Evolutionary conservation across 2,888 invertebrate genomes (phyloP).

Genomic region (Embidobia sp.): DNA sequence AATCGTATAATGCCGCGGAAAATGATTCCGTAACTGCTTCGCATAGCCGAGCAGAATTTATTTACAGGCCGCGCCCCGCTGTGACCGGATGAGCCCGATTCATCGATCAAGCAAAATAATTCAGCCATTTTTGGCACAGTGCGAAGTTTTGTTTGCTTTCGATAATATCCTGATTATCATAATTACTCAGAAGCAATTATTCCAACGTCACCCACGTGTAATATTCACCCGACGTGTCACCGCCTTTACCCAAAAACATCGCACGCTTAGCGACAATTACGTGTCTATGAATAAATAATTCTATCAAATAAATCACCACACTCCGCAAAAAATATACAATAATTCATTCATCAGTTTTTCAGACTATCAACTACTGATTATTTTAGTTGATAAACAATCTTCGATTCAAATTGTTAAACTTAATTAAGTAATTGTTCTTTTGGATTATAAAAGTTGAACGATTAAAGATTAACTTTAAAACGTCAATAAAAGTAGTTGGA

Average conservation of each 20-base stretch:
- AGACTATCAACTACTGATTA: too few relatives aligned
- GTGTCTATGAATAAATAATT: conserved; percentile 16
- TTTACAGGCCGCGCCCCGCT: conserved; percentile 24
- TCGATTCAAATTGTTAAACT: too few relatives aligned
- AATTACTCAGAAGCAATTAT: conserved; percentile 45
- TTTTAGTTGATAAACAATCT: too few relatives aligned
- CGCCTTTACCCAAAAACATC: neutral
- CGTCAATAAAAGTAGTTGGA: too few relatives aligned
- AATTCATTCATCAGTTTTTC: neutral
- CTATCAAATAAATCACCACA: too few relatives aligned
- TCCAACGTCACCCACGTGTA: conserved; percentile 39
- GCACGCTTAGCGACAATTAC: neutral
- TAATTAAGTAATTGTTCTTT: too few relatives aligned
- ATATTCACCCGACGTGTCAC: conserved; percentile 9
- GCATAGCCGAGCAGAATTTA: conserved; percentile 24
- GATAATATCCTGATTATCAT: conserved; percentile 44
- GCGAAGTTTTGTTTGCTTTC: conserved; percentile 29
- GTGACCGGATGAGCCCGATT: conserved; percentile 10
- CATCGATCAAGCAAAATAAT: conserved; percentile 47
- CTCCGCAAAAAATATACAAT: neutral
- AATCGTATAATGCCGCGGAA: neutral
- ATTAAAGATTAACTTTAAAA: too few relatives aligned
- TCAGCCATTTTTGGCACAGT: conserved; percentile 34
- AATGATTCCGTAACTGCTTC: conserved; percentile 12
- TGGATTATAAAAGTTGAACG: too few relatives aligned